Percentiles rank a stretch among this genome's conserved stretches.
Conservation (phyloP, 2,113 vertebrate genomes). For the Anser cygnoides region DNA sequence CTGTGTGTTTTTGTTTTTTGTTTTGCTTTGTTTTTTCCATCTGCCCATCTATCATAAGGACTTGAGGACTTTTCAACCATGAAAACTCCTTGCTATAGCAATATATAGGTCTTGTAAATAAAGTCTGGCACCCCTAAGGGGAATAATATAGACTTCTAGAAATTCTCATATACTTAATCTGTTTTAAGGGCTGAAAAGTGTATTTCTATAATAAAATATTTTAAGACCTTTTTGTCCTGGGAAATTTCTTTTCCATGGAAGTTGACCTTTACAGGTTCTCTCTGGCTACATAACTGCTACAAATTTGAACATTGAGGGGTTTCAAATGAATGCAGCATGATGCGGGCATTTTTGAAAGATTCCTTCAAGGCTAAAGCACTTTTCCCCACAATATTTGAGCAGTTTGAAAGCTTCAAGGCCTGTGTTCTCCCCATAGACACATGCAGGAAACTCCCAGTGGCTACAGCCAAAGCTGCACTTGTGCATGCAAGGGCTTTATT, state of each 20-base stretch:
- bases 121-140: slow-evolving; percentile 20
- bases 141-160: slow-evolving; percentile 7
- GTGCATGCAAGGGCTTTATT: not conserved
- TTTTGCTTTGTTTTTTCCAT: not conserved
- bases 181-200: slow-evolving; percentile 41
- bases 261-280: slow-evolving; percentile 47
- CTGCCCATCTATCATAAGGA: not conserved
- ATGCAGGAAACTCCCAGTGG: not conserved
- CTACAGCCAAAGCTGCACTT: not conserved
- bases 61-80: slow-evolving; percentile 8
- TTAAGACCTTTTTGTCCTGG: slow-evolving; percentile 42
- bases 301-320: slow-evolving; percentile 42
- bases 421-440: not conserved
- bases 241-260: slow-evolving; percentile 45
- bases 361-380: slow-evolving; percentile 2
- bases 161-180: slow-evolving; percentile 55
- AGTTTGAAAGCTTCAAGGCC: not conserved
- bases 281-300: not conserved
- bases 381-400: not conserved
- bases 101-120: slow-evolving; percentile 33
- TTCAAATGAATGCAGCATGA: slow-evolving; percentile 18
- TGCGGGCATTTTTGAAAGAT: slow-evolving; percentile 43
- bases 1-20: not conserved
- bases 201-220: slow-evolving; percentile 54
- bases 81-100: slow-evolving; percentile 16